Percentiles rank a stretch among this genome's conserved stretches.
These are phyloP conservation scores for Ligdia adustata DNA, from an alignment of 2,888 invertebrate genomes.

Conservation along the genomic window DNA sequence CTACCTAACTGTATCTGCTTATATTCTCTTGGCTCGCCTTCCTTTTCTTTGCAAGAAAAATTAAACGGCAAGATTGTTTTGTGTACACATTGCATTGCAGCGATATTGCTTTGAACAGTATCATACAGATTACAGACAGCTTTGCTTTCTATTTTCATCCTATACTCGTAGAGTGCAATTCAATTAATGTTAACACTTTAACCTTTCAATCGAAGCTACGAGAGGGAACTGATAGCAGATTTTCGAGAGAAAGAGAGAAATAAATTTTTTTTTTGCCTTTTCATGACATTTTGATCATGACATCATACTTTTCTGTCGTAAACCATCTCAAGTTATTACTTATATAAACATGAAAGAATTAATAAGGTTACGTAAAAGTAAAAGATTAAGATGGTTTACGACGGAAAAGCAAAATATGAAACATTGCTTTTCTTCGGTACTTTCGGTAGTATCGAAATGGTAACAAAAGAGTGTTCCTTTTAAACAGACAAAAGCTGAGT, in stretches of 20 bases:
- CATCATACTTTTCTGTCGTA: constrained; percentile 13
- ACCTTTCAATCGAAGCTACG: no score
- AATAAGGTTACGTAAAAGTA: no score
- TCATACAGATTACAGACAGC: not conserved
- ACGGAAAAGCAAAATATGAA: constrained; percentile 23
- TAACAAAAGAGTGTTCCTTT: constrained; percentile 75
- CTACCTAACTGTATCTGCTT: constrained; percentile 5
- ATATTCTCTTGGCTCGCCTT: constrained; percentile 14
- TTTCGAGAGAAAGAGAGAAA: no score
- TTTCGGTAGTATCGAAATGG: constrained; percentile 68
- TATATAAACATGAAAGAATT: no score
- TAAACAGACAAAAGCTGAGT: constrained; percentile 81
- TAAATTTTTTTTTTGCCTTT: no score
- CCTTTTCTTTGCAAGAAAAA: constrained; percentile 14
- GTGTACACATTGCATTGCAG: constrained; percentile 8
- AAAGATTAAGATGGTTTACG: not conserved
- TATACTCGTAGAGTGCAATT: not conserved
- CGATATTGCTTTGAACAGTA: constrained; percentile 12
- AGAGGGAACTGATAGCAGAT: no score
- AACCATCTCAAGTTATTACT: not conserved
- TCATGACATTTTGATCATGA: no score
- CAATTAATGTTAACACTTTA: not conserved
- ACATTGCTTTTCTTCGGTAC: constrained; percentile 53
- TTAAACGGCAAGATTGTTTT: constrained; percentile 18
- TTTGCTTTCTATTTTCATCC: constrained; percentile 1